Percentiles rank a stretch among this genome's conserved stretches.
These are phyloP conservation scores for Iphiclides podalirius DNA, from an alignment of 2,888 invertebrate genomes.

Conservation along the genomic window DNA sequence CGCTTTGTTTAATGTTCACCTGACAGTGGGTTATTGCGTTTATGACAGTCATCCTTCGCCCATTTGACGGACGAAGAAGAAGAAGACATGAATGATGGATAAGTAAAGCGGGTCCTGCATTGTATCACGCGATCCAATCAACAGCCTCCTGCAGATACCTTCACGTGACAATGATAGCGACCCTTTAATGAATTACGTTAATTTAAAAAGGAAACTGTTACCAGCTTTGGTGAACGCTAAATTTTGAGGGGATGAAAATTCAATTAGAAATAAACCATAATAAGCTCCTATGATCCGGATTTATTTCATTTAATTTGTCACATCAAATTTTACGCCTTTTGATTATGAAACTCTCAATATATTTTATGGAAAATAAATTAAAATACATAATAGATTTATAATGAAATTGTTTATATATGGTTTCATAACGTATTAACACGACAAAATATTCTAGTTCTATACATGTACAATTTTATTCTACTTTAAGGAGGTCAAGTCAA, in stretches of 20 bases:
- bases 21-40: conserved; percentile 22
- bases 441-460: too few species aligned
- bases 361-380: not conserved
- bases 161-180: conserved; percentile 10
- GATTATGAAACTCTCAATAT: not conserved
- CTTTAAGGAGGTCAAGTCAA: too few species aligned
- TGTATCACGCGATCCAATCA: conserved; percentile 13
- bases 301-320: not conserved
- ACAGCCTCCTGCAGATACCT: conserved; percentile 4
- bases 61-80: conserved; percentile 16
- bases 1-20: conserved; percentile 20
- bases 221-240: not conserved
- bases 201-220: conserved; percentile 5
- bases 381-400: not conserved
- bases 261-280: not conserved
- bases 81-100: conserved; percentile 21
- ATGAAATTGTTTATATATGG: not conserved
- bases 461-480: too few species aligned
- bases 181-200: conserved; percentile 4
- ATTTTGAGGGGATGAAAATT: not conserved
- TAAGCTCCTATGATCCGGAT: not conserved
- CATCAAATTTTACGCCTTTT: not conserved
- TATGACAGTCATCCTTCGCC: conserved; percentile 20
- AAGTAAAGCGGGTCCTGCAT: conserved; percentile 16
- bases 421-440: not conserved